Base-by-base conservation (phyloP, 2,797 vertebrate genomes). In the Poeciliopsis infans region DNA sequence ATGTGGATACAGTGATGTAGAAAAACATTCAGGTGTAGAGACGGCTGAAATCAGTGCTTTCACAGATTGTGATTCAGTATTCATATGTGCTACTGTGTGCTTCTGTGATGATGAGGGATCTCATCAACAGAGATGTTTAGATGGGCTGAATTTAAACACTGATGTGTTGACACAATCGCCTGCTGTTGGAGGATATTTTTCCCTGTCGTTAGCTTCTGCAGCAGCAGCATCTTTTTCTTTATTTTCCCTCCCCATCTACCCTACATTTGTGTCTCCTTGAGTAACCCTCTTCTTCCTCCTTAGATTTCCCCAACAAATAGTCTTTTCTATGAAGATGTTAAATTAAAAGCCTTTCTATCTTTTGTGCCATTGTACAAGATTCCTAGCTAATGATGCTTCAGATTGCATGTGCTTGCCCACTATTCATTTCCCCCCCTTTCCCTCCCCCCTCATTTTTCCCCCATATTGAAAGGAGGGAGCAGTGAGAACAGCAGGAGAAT, bases 401-500 rank as follows among this genome's bases (percentile, higher is more conserved):
- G 72, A 81, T 83, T 86, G 16, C 86, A 82, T 91, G 83, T 85
- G 71, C 46, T 72, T 82, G 79, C 68, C 78, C 83, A 77, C 85
- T 85, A 88, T 91, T 88, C 84, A 92, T 83, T 79, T 77, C 75
- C 78, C 74, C 15, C 8, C 76, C 59, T 79, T 0, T 72, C 59
- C 81, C 88, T 80, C 80, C 91, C 71, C 71, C 45, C 90, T 77
- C 83, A 78, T 88, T 87, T 79, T 81, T 66, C 69, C 85, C 86
- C 78, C 75, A 46, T 80, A 85, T 83, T 94, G 89, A 94, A 95
- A 93, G 87, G 89, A 89, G 89, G 89, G 94, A 90, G 84, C 72
- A 43, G 78, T 85, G 86, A 89, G 90, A 87, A 88, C 92, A 92
- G 93, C 93, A 93, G 93, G 93, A 93, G 94, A 91, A 94, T 89